Evolutionary conservation across 1,140 invertebrate genomes (phyloP).

Genomic region (Caenorhabditis latens): DNA sequence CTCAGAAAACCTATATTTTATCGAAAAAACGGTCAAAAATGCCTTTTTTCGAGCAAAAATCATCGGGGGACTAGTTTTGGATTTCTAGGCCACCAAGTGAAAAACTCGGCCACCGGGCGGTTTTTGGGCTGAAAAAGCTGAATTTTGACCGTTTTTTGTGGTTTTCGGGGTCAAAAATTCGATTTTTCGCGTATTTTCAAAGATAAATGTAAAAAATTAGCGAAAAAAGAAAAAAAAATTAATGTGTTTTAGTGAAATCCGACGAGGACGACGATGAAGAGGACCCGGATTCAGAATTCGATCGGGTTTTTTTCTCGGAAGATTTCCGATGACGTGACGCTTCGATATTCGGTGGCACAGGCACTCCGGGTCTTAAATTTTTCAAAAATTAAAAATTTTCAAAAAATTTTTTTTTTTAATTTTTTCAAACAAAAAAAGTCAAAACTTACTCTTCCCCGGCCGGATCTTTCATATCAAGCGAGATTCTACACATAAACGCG

Average conservation of each 20-base stretch:
- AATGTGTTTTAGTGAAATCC: too few relatives aligned
- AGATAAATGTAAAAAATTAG: too few relatives aligned
- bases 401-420: background rate
- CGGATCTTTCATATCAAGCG: background rate
- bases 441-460: background rate
- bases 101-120: background rate
- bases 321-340: too few relatives aligned
- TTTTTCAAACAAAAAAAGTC: background rate
- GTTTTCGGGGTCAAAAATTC: background rate
- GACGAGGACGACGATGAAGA: too few relatives aligned
- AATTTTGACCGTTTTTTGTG: background rate
- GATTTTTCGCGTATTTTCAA: background rate
- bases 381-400: too few relatives aligned
- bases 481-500: background rate
- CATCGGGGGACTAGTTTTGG: background rate
- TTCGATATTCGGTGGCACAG: too few relatives aligned
- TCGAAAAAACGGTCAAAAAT: background rate
- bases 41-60: background rate
- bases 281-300: too few relatives aligned
- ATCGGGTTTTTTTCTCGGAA: too few relatives aligned
- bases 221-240: too few relatives aligned
- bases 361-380: background rate
- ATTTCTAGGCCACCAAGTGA: background rate
- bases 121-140: background rate
- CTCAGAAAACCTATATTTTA: background rate